phyloP scores from a whole-genome alignment of 2,888 invertebrate species.

The Saturnia pavonia region DNA sequence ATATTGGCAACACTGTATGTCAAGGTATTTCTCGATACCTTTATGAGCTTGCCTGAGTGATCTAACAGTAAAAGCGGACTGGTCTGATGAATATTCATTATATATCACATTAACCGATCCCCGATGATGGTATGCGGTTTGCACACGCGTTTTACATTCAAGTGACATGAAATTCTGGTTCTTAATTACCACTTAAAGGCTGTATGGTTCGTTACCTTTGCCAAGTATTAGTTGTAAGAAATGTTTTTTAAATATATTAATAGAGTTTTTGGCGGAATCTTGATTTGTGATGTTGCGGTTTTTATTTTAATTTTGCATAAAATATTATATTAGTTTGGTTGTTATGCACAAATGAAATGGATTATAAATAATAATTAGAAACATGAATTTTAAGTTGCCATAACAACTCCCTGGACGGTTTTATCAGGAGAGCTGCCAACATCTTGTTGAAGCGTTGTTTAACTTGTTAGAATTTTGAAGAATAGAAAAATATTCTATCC shows the following conservation, averaged over 20 bases:
- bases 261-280: no score
- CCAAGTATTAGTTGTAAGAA: background rate
- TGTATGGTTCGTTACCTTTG: conserved; percentile 18
- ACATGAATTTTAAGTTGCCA: no score
- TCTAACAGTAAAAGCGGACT: conserved; percentile 21
- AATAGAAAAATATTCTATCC: no score
- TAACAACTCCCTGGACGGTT: no score
- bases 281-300: no score
- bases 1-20: conserved; percentile 16
- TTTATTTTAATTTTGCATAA: no score
- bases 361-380: no score
- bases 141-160: conserved; percentile 12
- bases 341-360: no score
- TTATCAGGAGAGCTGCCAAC: no score
- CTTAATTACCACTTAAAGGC: conserved; percentile 13
- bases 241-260: background rate
- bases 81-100: conserved; percentile 22
- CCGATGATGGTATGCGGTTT: conserved; percentile 17
- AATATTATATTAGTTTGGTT: no score
- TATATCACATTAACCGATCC: conserved; percentile 21
- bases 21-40: conserved; percentile 11
- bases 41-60: conserved; percentile 14
- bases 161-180: conserved; percentile 9
- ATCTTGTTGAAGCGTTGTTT: no score
- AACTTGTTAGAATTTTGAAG: no score